Evolutionary conservation across 2,113 vertebrate genomes (phyloP).

Genomic region (Alaudala cheleensis): DNA sequence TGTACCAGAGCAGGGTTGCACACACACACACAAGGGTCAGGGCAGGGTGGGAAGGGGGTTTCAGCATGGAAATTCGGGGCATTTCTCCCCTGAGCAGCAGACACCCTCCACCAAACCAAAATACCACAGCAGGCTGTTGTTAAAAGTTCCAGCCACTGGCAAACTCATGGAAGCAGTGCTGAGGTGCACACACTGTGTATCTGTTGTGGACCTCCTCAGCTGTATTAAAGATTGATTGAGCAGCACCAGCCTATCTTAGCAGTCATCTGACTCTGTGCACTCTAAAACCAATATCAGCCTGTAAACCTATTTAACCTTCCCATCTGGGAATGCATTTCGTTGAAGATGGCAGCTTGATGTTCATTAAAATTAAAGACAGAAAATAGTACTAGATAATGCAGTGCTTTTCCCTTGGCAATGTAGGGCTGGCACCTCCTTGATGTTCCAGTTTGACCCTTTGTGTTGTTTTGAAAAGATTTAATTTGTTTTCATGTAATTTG

Average conservation of each 20-base stretch:
- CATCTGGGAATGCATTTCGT: background rate
- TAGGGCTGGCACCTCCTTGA: background rate
- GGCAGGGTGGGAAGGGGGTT: background rate
- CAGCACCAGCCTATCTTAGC: background rate
- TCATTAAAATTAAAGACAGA: constrained; percentile 45
- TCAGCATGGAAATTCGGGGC: background rate
- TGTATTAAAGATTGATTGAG: background rate
- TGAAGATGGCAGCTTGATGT: background rate
- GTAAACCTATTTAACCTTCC: constrained; percentile 6
- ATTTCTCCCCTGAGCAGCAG: background rate
- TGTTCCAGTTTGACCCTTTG: background rate
- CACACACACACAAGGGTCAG: background rate
- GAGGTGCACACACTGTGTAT: background rate
- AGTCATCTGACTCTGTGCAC: background rate
- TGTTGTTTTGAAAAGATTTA: background rate
- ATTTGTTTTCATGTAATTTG: background rate
- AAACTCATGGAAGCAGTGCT: background rate
- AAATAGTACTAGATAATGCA: background rate
- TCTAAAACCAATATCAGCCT: constrained; percentile 22
- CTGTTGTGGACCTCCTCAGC: background rate
- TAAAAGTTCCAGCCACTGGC: background rate
- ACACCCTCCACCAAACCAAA: background rate
- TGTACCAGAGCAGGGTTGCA: background rate
- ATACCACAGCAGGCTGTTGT: background rate
- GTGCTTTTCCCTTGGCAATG: background rate